Conservation (phyloP, 2,797 vertebrate species). For the Helarctos malayanus region DNA sequence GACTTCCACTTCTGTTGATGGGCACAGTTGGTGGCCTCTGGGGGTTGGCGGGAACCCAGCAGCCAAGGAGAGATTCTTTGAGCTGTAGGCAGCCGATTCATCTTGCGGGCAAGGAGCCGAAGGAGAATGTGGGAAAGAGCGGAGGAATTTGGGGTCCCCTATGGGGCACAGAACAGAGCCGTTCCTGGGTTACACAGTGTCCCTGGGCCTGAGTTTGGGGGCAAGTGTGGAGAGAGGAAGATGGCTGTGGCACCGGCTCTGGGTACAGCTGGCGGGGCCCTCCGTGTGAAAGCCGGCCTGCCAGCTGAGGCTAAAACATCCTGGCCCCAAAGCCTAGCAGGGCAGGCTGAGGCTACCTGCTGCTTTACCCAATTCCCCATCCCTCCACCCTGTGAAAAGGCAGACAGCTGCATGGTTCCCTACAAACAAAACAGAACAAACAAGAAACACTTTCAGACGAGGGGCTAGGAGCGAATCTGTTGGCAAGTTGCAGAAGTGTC, state of each 20-base stretch:
- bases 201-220: conserved; percentile 30
- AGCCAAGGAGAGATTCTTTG: conserved; percentile 57
- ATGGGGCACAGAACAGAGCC: neutral
- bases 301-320: conserved; percentile 54
- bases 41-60: conserved; percentile 70
- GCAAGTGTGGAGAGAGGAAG: conserved; percentile 48
- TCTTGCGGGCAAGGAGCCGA: neutral
- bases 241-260: neutral
- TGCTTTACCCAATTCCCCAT: neutral
- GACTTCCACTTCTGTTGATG: conserved; percentile 77
- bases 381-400: neutral
- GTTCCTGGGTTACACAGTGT: conserved; percentile 32
- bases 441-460: neutral
- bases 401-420: neutral
- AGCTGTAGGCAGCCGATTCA: conserved; percentile 42
- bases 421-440: neutral
- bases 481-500: neutral
- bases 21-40: conserved; percentile 77
- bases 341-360: conserved; percentile 23
- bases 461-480: neutral
- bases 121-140: conserved; percentile 6
- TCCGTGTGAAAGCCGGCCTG: conserved; percentile 34
- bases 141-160: neutral
- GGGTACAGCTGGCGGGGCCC: conserved; percentile 58
- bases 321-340: conserved; percentile 29